Base-by-base conservation (phyloP, 2,888 invertebrate genomes). In the Nemoura dubitans region DNA sequence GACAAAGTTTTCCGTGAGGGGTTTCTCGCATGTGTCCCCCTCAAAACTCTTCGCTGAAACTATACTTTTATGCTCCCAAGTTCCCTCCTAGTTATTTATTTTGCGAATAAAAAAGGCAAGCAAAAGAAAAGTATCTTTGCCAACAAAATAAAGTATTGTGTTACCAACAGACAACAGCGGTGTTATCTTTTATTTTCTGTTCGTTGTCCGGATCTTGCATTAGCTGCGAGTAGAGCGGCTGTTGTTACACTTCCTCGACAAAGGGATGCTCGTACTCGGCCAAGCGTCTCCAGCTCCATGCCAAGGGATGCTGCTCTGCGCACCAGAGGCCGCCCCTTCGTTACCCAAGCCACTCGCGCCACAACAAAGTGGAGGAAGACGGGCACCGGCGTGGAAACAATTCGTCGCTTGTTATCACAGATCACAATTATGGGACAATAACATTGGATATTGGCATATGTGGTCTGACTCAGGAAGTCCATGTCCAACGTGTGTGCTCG, bases 161-260 rank as follows among this genome's bases (percentile, higher is more conserved):
- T 59, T 59, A 7, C 59, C 59, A 59, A 21, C 59, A 59, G 59
- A 59, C 59, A 59, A 59, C 59, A 59, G 59, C 2, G 59, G 59
- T 59, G 3, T 59, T 59, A 59, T 59, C 59, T 59, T 59, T 59
- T 59, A 59, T 59, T 59, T 59, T 59, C 28, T 26, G 26, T 78
- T 27, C 21, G 21, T 27, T 27, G 78, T 27, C 28, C 28, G 78
- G 78, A 78, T 78, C 27, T 78, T 78, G 78, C 78, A 78, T 78
- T 78, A 78, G 78, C 78, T 78, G 3, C 27, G n/a, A 78, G 78
- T 2, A 78, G 25, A 2, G 78, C 27, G 78, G 27, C 78, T 78
- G 78, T 6, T 26, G 78, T 10, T 78, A 78, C 78, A 78, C 78
- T 27, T 78, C 78, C 78, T 26, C 26, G 78, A 78, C 78, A 78